Evolutionary conservation across 1,140 invertebrate species (phyloP).

Genomic region (Trichomalopsis sarcophagae): DNA sequence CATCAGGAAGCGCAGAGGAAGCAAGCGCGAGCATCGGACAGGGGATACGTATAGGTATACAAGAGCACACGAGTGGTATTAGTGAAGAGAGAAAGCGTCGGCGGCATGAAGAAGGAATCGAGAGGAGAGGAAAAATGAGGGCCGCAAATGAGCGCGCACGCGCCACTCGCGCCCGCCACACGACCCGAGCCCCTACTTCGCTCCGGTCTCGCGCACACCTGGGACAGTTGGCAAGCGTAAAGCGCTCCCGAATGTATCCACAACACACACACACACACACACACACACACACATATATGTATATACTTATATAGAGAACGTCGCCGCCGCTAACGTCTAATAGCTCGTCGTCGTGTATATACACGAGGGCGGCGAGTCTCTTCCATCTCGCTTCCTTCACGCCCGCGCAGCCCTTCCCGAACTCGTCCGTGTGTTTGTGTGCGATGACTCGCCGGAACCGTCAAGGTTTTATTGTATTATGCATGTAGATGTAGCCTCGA

Average conservation of each 20-base stretch:
- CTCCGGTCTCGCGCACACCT: constrained; percentile 60
- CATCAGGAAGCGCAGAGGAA: too few relatives aligned
- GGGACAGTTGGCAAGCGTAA: constrained; percentile 72
- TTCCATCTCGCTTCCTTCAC: neutral
- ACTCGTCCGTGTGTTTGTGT: neutral
- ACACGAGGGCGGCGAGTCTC: neutral
- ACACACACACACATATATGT: too few relatives aligned
- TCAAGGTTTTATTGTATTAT: neutral
- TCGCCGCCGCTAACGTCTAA: neutral
- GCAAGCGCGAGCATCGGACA: too few relatives aligned
- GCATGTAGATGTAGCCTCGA: neutral
- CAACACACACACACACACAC: neutral
- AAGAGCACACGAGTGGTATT: too few relatives aligned
- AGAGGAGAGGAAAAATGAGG: constrained; percentile 59
- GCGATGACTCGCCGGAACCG: too few relatives aligned
- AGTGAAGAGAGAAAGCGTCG: neutral
- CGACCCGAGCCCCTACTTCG: constrained; percentile 59
- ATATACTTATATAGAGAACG: neutral
- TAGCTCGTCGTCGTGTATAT: neutral
- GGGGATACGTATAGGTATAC: neutral
- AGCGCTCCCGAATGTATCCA: constrained; percentile 33
- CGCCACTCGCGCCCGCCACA: constrained; percentile 71
- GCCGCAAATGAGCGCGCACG: constrained; percentile 52
- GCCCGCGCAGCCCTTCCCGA: neutral
- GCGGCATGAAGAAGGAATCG: neutral